Base-by-base conservation (phyloP, 2,888 invertebrate genomes). In the Caenorhabditis macrosperma region DNA sequence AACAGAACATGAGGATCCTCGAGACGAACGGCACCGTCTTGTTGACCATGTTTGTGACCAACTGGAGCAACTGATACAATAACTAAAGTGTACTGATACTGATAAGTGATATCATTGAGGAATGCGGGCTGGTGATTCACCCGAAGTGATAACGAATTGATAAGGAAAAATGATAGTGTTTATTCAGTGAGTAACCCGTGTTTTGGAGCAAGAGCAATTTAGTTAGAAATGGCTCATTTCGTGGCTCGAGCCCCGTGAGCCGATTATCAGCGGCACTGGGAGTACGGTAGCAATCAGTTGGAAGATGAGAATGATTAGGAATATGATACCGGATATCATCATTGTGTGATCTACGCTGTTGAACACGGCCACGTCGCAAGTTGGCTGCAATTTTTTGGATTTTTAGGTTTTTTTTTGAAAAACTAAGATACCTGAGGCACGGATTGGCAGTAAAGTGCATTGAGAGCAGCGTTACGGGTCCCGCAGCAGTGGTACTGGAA, bases 131-230 rank as follows among this genome's bases (percentile, higher is more conserved):
- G 50, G 52, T 44, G 54, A 38, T 66, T 54, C 41, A 30, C 26
- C 30, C 17, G 52, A 52, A 38, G 15, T 52, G 63, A 66, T 66
- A 54, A 38, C 38, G 15, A 12, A 15, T 38, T 33, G 33, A 38
- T 10, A 38, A 12, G 3, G 12, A 38, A 38, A 38, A 9, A 38
- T 9, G 46, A 46, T 46, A 30, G 20, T 68, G 59, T 68, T 68
- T 68, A 68, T 50, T 59, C 55, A 68, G 41, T 68, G 68, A 68
- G 17, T 68, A 68, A 68, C 68, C 68, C 59, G 68, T 68, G 26
- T 0, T 15, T 20, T 66, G 35, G 38, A 38, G 64, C 41, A 12
- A 55, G 6, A 44, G 66, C n/a, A n/a, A n/a, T n/a, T n/a, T n/a
- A n/a, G n/a, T n/a, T n/a, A n/a, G n/a, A n/a, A n/a, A n/a, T n/a